Base-by-base conservation (phyloP, 2,888 invertebrate species). In the Stenodema calcarata region DNA sequence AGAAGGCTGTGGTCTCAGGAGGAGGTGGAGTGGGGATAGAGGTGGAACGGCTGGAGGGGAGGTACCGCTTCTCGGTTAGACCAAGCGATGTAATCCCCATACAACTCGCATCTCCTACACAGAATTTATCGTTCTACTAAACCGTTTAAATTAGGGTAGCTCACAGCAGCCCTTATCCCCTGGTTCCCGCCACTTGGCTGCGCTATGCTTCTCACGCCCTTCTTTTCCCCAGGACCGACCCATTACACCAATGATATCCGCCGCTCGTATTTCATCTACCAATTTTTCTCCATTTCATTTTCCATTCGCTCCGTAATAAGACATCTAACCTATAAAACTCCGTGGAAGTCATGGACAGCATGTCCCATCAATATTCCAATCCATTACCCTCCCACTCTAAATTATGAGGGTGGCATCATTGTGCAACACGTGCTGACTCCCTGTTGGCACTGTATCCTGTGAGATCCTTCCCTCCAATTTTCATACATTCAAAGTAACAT, bases 81-180 rank as follows among this genome's bases (percentile, higher is more conserved):
- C 80, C 28, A 35, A 80, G 80, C 80, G 80, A 80, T 80, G 80
- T 80, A 80, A 80, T 80, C 80, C n/a, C 80, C 80, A 80, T 80
- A 80, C 80, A 80, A 54, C 80, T 80, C 54, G 80, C 54, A 80
- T 54, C 80, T 54, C 54, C 80, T 80, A 54, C 80, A 28, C 80
- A 54, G 80, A 80, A 80, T 80, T 80, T 80, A 80, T 80, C 80
- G 80, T 80, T 80, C 80, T 54, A 80, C 50, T 80, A 80, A 80
- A 80, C 80, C 80, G 80, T 80, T 80, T 80, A 80, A 80, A 80
- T 80, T 80, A 80, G 80, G 80, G 80, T 54, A 80, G 80, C 80
- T 80, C 80, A 54, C 28, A 80, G 80, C 80, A 50, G 80, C 27
- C 44, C 47, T 44, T 44, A 44, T 42, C 41, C 78, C 54, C 28